Conservation (phyloP, 2,888 invertebrate genomes). For the Autographa pulchrina region DNA sequence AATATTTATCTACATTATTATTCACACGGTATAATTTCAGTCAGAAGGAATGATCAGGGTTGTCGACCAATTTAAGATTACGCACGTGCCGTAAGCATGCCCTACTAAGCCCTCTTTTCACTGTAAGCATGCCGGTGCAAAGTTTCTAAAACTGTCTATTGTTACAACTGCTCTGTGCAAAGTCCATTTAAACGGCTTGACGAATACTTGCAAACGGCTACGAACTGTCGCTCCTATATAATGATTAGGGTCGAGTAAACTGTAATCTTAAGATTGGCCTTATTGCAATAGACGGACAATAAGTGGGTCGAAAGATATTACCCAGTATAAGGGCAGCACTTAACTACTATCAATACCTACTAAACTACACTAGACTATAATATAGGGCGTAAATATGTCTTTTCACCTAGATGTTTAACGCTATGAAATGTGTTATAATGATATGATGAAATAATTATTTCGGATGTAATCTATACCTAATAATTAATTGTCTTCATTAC, state of each 20-base stretch:
- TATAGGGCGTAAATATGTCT: slow-evolving; percentile 80
- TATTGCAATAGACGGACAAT: slow-evolving; percentile 35
- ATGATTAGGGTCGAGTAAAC: slow-evolving; percentile 22
- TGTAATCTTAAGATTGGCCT: slow-evolving; percentile 42
- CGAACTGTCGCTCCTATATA: slow-evolving; percentile 14
- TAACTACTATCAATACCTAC: slow-evolving; percentile 74
- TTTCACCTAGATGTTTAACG: slow-evolving; percentile 81
- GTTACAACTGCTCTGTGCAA: slow-evolving; percentile 10
- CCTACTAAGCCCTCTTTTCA: not conserved
- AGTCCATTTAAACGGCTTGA: slow-evolving; percentile 18
- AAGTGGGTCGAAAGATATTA: slow-evolving; percentile 58
- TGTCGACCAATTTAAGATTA: slow-evolving; percentile 37
- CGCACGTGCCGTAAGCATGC: slow-evolving; percentile 11
- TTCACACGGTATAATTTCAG: slow-evolving; percentile 30
- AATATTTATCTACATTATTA: slow-evolving; percentile 32
- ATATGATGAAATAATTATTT: slow-evolving; percentile 84
- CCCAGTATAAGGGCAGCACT: slow-evolving; percentile 77
- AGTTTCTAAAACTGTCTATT: not conserved
- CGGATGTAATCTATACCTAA: slow-evolving; percentile 69
- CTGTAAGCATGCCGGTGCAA: slow-evolving; percentile 15
- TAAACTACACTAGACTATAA: slow-evolving; percentile 77
- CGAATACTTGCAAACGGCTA: slow-evolving; percentile 9
- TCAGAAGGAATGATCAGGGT: slow-evolving; percentile 39
- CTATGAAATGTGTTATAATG: slow-evolving; percentile 87
- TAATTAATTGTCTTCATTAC: slow-evolving; percentile 56